phyloP scores from a whole-genome alignment of 2,797 vertebrate species.

The Thripadectes ignobilis region DNA sequence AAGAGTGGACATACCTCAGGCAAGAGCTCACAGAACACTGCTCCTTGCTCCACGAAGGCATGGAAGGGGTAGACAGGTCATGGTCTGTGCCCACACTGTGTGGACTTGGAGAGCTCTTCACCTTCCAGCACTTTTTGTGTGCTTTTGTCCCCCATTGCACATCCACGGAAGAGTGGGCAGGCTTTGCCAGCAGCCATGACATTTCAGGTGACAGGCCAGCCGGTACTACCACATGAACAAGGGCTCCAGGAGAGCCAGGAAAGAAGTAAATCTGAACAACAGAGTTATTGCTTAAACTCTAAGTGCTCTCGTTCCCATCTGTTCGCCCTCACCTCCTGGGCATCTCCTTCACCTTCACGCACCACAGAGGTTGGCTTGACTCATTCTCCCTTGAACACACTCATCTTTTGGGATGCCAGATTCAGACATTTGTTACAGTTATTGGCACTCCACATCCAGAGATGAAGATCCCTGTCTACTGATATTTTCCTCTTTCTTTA shows the following conservation, averaged over 20 bases:
- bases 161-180: background rate
- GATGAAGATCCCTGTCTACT: background rate
- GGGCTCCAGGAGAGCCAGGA: background rate
- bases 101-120: background rate
- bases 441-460: background rate
- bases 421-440: background rate
- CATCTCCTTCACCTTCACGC: constrained; percentile 61
- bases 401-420: constrained; percentile 28
- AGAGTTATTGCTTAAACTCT: background rate
- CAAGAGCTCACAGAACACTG: background rate
- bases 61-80: background rate
- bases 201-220: constrained; percentile 2
- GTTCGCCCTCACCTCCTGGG: constrained; percentile 28
- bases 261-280: background rate
- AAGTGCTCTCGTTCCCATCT: constrained; percentile 29
- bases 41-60: background rate
- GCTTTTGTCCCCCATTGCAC: background rate
- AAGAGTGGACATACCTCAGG: background rate
- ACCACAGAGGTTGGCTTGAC: constrained; percentile 31
- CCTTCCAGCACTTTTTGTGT: background rate
- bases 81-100: background rate
- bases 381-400: background rate
- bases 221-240: fast-evolving
- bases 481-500: background rate
- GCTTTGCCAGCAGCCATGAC: constrained; percentile 25